A percentile compares a stretch with the other conserved stretches of the same genome.
These are phyloP conservation scores for Dinomys branickii DNA, from an alignment of 2,113 vertebrate genomes.

Conservation along the genomic window DNA sequence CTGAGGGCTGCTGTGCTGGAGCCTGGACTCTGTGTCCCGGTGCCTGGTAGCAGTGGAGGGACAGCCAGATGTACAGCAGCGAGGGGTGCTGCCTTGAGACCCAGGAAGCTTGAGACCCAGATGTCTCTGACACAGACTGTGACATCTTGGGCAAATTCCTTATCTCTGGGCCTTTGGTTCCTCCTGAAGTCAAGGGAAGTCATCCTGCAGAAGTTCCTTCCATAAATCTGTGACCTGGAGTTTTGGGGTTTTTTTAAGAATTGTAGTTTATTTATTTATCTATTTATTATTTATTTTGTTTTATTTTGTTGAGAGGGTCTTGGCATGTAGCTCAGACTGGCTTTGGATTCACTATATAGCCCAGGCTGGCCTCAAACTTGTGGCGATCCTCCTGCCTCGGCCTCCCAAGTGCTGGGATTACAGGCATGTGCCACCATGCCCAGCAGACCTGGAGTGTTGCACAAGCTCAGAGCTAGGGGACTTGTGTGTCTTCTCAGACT, in stretches of 20 bases:
- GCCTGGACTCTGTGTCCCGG: background rate
- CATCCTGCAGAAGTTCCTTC: background rate
- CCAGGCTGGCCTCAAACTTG: background rate
- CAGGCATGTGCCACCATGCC: background rate
- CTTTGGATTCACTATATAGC: too few relatives aligned
- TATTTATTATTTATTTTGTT: too few relatives aligned
- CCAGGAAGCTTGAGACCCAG: background rate
- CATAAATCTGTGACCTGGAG: background rate
- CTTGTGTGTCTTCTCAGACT: accelerated
- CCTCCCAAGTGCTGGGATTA: background rate
- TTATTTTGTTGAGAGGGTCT: too few relatives aligned
- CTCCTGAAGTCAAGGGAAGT: background rate
- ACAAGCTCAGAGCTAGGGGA: background rate
- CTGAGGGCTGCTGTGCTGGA: background rate
- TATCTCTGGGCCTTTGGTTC: background rate
- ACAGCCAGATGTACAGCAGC: accelerated
- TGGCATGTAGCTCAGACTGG: too few relatives aligned
- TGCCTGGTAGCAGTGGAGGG: background rate
- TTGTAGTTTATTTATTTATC: too few relatives aligned
- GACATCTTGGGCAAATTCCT: background rate
- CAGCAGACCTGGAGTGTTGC: background rate
- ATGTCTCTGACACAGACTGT: background rate
- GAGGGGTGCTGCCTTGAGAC: background rate
- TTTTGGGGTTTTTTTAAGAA: background rate
- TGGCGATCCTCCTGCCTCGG: background rate